Base-by-base conservation (phyloP, 2,113 vertebrate species). In the Nematolebias whitei region DNA sequence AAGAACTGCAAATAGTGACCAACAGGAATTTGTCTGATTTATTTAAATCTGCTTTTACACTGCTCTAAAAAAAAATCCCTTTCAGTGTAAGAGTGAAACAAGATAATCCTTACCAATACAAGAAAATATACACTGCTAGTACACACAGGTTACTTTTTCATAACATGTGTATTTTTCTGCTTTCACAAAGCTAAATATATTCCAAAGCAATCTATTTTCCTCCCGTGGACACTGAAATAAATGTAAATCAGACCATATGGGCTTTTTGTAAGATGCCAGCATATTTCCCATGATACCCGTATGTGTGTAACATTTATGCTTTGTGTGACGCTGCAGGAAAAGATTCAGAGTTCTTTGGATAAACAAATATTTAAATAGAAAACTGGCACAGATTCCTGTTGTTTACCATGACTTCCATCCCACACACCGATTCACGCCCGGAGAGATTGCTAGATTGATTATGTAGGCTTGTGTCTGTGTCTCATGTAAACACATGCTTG, bases 401-500 rank as follows among this genome's bases (percentile, higher is more conserved):
- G 80, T 82, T 89, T 86, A 76, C 75, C 75, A 54, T 72, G 79
- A 90, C 65, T 81, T 77, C 67, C 65, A 80, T 84, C 80, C 82
- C 82, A 80, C 85, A 74, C 67, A 64, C 78, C 64, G 74, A 71
- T 77, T 83, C 82, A 80, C 75, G 79, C 57, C 78, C 65, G 68
- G 73, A 78, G 75, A 87, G 81, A 84, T 81, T 66, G 79, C 59
- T 80, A 65, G 83, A 87, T 86, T 89, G 84, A 87, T 86, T 84
- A 77, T 51, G 62, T 67, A 83, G 78, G 77, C 49, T 65, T 60
- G 76, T 76, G 85, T 82, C 78, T 80, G 78, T 79, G 88, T 84
- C 73, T 88, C 68, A 39, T 78, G 76, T 84, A 87, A 88, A 87
- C 86, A 86, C 64, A 86, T 65, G 44, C 71, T 71, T 81, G 80